A percentile compares a stretch with the other conserved stretches of the same genome.
Evolutionary conservation across 2,797 vertebrate species (phyloP).

Genomic region (Lacerta viridis): DNA sequence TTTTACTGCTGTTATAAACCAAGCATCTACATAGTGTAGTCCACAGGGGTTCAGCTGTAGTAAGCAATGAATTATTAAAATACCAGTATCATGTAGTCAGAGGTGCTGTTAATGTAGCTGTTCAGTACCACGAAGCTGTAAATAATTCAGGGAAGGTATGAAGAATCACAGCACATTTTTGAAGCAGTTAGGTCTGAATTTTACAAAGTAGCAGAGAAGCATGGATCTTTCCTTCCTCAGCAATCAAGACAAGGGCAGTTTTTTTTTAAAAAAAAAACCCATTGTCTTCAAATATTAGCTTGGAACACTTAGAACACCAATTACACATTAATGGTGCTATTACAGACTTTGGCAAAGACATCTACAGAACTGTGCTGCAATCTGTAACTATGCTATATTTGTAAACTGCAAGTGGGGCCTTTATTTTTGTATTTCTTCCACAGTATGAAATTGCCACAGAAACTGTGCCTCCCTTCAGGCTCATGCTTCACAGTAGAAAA

Average conservation of each 20-base stretch:
- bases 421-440: not conserved
- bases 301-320: not conserved
- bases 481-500: not conserved
- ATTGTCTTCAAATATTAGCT: not conserved
- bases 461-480: not conserved
- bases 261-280: not conserved
- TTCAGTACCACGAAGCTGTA: constrained; percentile 61
- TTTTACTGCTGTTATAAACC: constrained; percentile 44
- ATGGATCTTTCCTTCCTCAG: constrained; percentile 3
- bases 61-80: constrained; percentile 75
- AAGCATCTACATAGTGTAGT: constrained; percentile 43
- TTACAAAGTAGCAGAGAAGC: constrained; percentile 1
- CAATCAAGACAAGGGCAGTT: not conserved
- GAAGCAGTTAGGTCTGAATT: constrained; percentile 38
- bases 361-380: not conserved
- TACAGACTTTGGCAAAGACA: not conserved
- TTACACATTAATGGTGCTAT: not conserved
- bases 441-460: constrained; percentile 1
- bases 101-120: constrained; percentile 63
- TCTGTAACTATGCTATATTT: not conserved
- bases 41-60: constrained; percentile 43
- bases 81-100: constrained; percentile 57
- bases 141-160: constrained; percentile 66
- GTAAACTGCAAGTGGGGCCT: not conserved
- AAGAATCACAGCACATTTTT: constrained; percentile 40